Conservation (phyloP, 2,797 vertebrate genomes). For the Sardinella longiceps region DNA sequence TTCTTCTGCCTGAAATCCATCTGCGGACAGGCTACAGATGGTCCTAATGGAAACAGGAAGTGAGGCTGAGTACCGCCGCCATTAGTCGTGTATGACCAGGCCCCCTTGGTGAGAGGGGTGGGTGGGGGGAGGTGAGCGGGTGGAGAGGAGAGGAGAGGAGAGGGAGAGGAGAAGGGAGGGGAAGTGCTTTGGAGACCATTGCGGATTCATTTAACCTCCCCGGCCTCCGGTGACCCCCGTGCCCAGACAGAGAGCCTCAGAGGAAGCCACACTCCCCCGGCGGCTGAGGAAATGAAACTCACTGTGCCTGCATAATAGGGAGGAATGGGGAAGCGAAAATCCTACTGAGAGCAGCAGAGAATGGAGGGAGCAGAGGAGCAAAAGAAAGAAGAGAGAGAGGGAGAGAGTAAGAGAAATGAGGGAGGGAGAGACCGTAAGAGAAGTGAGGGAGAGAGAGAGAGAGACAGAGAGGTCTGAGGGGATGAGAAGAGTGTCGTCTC, state of each 20-base stretch:
- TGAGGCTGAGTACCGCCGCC: not conserved
- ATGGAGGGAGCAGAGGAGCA: not conserved
- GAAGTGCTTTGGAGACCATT: not conserved
- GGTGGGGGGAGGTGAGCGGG: not conserved
- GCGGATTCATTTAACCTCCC: constrained; percentile 59
- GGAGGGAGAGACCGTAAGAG: not conserved
- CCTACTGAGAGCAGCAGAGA: constrained; percentile 10
- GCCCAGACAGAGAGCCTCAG: constrained; percentile 60
- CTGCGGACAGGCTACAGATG: not conserved
- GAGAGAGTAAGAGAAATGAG: not conserved
- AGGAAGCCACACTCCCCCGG: constrained; percentile 66
- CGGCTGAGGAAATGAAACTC: constrained; percentile 64
- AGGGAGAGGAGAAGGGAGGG: not conserved
- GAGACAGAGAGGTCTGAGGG: not conserved
- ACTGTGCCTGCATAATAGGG: constrained; percentile 41
- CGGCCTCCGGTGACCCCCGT: constrained; percentile 57
- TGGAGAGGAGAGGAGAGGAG: too few species aligned
- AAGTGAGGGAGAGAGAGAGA: not conserved
- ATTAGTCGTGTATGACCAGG: not conserved
- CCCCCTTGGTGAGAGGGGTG: not conserved
- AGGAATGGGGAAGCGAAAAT: not conserved
- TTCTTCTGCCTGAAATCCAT: constrained; percentile 10
- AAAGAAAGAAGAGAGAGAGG: not conserved
- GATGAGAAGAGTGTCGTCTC: not conserved
- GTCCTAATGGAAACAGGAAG: not conserved